Conservation (phyloP, 2,888 invertebrate genomes). For the Encarsia formosa region DNA sequence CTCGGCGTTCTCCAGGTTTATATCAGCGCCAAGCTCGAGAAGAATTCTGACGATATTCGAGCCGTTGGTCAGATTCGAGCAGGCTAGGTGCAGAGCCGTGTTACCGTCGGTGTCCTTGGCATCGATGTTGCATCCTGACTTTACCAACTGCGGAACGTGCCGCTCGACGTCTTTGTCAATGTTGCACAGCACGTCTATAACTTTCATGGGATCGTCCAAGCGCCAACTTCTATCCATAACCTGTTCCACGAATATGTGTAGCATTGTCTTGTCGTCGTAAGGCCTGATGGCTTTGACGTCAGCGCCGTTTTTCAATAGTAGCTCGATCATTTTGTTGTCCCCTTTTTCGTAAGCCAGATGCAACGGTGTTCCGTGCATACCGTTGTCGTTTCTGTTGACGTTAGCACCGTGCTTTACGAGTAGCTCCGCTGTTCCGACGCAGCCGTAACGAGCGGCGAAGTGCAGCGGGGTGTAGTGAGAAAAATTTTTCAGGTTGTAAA, state of each 20-base stretch:
- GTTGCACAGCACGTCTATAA: background rate
- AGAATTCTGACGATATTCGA: background rate
- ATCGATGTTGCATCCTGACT: background rate
- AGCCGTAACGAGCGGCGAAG: background rate
- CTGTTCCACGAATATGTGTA: background rate
- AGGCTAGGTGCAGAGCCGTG: constrained; percentile 8
- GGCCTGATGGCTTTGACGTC: background rate
- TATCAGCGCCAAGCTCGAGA: constrained; percentile 3
- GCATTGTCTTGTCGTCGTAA: background rate
- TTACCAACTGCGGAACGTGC: background rate
- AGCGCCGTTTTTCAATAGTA: constrained; percentile 1
- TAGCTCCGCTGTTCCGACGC: background rate
- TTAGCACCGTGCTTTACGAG: background rate
- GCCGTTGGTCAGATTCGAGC: background rate
- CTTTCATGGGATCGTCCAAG: background rate
- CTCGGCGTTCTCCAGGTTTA: constrained; percentile 1
- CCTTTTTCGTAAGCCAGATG: background rate
- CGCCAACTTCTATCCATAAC: background rate
- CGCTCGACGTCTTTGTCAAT: background rate
- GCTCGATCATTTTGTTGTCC: background rate
- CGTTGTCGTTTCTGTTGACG: background rate
- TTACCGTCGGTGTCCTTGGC: background rate
- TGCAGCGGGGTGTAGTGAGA: background rate
- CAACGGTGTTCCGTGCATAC: background rate
- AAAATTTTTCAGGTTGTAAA: background rate